Percentiles rank a stretch among this genome's conserved stretches.
Conservation (phyloP, 2,797 vertebrate species). For the Sternotherus odoratus region DNA sequence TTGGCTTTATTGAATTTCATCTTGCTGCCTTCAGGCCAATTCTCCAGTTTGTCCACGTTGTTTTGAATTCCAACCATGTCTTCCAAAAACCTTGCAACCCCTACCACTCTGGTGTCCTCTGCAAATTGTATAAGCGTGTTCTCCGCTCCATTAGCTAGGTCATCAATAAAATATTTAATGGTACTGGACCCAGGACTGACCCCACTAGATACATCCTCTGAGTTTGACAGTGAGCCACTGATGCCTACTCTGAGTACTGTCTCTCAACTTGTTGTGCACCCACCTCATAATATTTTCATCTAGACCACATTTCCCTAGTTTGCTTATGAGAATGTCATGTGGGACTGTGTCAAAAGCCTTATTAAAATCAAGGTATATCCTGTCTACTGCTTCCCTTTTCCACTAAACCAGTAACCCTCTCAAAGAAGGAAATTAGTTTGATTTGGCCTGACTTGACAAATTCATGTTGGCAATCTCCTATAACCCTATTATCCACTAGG, state of each 20-base stretch:
- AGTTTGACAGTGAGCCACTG: neutral
- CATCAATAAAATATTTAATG: neutral
- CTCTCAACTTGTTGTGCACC: neutral
- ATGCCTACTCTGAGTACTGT: neutral
- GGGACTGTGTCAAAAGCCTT: neutral
- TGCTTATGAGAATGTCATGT: neutral
- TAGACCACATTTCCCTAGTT: neutral
- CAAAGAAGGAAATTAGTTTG: neutral
- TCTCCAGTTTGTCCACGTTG: neutral
- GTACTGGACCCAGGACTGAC: neutral
- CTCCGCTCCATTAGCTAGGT: neutral
- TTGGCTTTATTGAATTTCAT: neutral
- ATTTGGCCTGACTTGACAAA: too few relatives aligned
- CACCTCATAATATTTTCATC: neutral
- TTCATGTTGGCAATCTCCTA: too few relatives aligned
- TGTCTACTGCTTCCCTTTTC: neutral
- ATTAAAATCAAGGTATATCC: neutral
- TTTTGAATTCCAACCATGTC: neutral
- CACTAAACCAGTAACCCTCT: neutral
- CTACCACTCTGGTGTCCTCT: neutral
- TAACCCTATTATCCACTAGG: too few relatives aligned
- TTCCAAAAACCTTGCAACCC: neutral
- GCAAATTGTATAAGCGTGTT: neutral
- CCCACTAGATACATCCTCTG: neutral
- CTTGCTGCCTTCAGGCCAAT: neutral